Evolutionary conservation across 2,888 invertebrate species (phyloP).

Genomic region (Lordiphosa andalusiaca): DNA sequence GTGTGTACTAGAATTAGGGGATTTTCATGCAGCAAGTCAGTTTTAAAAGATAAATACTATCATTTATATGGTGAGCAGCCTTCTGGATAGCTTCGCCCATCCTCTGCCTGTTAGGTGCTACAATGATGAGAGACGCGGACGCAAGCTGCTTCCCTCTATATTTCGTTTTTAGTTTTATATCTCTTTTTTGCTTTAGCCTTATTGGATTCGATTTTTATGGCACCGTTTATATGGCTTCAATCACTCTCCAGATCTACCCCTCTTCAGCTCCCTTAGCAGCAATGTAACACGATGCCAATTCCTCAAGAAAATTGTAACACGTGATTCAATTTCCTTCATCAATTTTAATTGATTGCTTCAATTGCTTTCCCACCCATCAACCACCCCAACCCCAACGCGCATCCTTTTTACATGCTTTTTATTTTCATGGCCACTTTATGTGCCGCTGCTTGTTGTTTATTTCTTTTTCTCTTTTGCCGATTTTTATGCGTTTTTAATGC

Average conservation of each 20-base stretch:
- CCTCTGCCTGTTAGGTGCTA: too few relatives aligned
- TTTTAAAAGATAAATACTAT: too few relatives aligned
- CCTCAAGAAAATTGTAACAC: constrained; percentile 58
- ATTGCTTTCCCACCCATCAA: constrained; percentile 36
- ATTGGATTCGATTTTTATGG: constrained; percentile 16
- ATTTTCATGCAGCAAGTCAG: too few relatives aligned
- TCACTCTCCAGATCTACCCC: constrained; percentile 9
- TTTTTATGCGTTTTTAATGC: constrained; percentile 73
- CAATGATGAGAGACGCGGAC: too few relatives aligned
- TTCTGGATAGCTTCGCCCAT: too few relatives aligned
- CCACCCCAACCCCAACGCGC: constrained; percentile 17
- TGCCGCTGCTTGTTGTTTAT: constrained; percentile 23
- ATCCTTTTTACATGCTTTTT: constrained; percentile 31
- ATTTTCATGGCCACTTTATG: constrained; percentile 62
- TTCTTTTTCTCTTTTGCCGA: constrained; percentile 27
- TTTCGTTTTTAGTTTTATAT: too few relatives aligned
- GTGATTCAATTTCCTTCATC: constrained; percentile 69
- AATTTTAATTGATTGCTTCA: constrained; percentile 74
- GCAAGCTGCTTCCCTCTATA: too few relatives aligned
- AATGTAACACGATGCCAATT: constrained; percentile 20
- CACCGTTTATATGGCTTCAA: constrained; percentile 14
- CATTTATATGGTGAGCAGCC: too few relatives aligned
- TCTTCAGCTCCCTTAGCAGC: too few relatives aligned
- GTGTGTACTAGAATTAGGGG: too few relatives aligned
- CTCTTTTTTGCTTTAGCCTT: neutral